Evolutionary conservation across 2,888 invertebrate species (phyloP), one percentile per base, ranked within the genome.

Genomic region (Ophioninae sp.): DNA sequence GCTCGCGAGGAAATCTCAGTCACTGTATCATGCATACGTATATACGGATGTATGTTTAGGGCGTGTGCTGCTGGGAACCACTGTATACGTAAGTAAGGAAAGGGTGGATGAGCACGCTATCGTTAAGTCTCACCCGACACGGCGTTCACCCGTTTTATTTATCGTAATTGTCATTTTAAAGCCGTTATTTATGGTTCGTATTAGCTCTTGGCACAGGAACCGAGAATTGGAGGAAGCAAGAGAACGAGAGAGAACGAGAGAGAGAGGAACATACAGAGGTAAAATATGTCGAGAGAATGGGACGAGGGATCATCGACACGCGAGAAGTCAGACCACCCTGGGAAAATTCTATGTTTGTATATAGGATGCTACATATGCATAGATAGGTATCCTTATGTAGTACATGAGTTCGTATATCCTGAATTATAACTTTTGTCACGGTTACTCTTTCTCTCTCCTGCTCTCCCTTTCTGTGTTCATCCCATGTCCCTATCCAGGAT

Each of bases 101-200:
- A 74, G 81, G 78, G 71, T 74, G 69, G 68, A 67, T 17, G 79
- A 56, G 30, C 63, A 67, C 81, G 67, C 71, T 75, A 81, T 79
- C 78, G 74, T 69, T 65, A 71, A 79, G 51, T 78, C 63, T 58
- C 68, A 61, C 59, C 75, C 78, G 84, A 84, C 81, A 79, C 75
- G 75, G 71, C 83, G 81, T 67, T 76, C 76, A 7, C 76, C 41
- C 83, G 78, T 81, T 81, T 84, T 84, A 84, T 84, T 84, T 79
- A 81, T 84, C 84, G 84, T 84, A 84, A 84, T 84, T 84, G 84
- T 84, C 81, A 81, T 81, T 84, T 84, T 84, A 84, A 84, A 84
- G 84, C 84, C 75, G 84, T 84, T 84, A 84, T 84, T 84, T 84
- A 84, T 84, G 71, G 81, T 75, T 56, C 56, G 81, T 81, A 79